Evolutionary conservation across 2,113 vertebrate species (phyloP), one percentile per base, ranked within the genome.

Genomic region (Corythoichthys intestinalis): DNA sequence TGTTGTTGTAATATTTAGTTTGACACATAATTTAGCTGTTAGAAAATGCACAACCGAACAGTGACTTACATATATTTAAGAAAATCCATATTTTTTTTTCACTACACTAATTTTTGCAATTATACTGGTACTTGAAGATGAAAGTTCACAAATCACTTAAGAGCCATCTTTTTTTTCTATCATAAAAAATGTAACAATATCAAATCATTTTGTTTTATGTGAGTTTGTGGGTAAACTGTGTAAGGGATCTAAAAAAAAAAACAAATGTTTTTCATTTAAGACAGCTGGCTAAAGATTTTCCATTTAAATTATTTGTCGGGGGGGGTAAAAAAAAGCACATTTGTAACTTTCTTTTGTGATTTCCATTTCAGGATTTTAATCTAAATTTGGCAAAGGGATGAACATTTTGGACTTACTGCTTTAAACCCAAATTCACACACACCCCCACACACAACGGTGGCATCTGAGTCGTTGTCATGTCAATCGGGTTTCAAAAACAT

Each of bases 391-490:
- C 20, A 17, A 46, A n/a, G 59, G 6, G 44, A 20, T 47, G n/a
- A 8, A 34, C 3, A 20, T 11, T 61, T 20, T 61, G 20, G 63
- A 10, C 15, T 46, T 14, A 64, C 12, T n/a, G 20, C 20, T 28
- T 35, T 44, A 4, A 44, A 44, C 41, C 41, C 39, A 4, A 41
- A 28, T 58, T 37, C 54, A 56, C 49, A 13, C 65, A 53, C 64
- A 28, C 70, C 65, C 61, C 14, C 48, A 65, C 52, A 1, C 48
- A 71, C 53, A 72, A 50, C 75, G 47, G 72, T 54, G 67, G 65
- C 70, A 66, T 74, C 79, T 6, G 34, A 56, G 54, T 57, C 11
- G 9, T 56, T 7, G 17, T 56, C 53, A 74, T 2, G 67, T 73
- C 74, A 49, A 54, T 76, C 60, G 56, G 1, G 2, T 47, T 65